Percentiles rank a stretch among this genome's conserved stretches.
phyloP scores from a whole-genome alignment of 2,113 vertebrate species.

The Indri indri region DNA sequence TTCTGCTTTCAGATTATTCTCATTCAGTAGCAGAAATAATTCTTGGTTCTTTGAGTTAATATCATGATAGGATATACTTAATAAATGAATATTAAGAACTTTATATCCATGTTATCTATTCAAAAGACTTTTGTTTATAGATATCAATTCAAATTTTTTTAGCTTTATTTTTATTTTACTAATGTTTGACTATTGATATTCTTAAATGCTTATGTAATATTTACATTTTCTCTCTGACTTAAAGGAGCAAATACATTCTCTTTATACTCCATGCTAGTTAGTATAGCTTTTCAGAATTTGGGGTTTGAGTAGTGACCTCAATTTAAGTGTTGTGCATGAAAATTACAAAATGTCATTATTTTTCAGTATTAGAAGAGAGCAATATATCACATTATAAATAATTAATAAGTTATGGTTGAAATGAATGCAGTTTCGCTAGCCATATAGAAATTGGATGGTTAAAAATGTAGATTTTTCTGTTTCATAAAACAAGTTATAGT shows the following conservation, averaged over 20 bases:
- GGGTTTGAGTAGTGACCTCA: not conserved
- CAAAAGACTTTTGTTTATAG: not conserved
- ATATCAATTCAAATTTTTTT: not conserved
- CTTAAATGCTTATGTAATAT: not conserved
- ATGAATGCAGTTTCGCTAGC: not conserved
- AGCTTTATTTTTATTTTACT: not conserved
- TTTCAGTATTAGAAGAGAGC: not conserved
- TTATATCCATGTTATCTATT: not conserved
- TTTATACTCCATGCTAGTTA: not conserved
- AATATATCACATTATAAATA: not conserved
- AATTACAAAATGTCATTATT: not conserved
- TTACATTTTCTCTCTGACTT: not conserved
- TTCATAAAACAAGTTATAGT: not conserved
- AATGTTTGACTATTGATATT: not conserved
- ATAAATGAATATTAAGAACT: not conserved
- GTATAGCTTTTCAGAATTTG: not conserved
- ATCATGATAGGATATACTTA: not conserved
- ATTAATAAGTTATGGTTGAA: not conserved
- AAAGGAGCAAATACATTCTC: not conserved
- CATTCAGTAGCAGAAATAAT: not conserved
- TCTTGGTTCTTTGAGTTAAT: not conserved
- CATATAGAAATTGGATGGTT: not conserved
- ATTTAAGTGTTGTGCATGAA: not conserved
- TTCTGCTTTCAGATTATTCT: not conserved
- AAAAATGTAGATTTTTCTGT: not conserved